Conservation (phyloP, 2,888 invertebrate genomes). For the Parnassius apollo region DNA sequence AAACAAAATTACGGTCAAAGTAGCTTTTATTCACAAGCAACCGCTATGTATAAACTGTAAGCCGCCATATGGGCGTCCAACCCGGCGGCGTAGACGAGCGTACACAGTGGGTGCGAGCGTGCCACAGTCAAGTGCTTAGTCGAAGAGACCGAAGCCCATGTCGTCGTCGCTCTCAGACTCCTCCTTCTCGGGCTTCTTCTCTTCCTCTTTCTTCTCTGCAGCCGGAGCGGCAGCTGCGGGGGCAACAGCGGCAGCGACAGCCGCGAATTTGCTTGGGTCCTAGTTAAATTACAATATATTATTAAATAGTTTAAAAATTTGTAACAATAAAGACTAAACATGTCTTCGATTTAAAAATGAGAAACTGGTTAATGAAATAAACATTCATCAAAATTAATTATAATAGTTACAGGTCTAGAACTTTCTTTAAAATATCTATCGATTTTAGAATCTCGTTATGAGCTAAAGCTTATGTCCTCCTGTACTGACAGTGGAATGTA, state of each 20-base stretch:
- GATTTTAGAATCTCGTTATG: too few relatives aligned
- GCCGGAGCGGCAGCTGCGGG: constrained; percentile 85
- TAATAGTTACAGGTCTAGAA: too few relatives aligned
- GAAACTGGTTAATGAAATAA: too few relatives aligned
- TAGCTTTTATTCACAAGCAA: constrained; percentile 59
- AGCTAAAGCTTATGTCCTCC: too few relatives aligned
- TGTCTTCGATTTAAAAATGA: too few relatives aligned
- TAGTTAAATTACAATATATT: constrained; percentile 40
- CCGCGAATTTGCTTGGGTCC: constrained; percentile 96
- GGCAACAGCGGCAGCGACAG: constrained; percentile 80
- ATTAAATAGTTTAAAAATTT: too few relatives aligned
- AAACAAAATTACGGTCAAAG: constrained; percentile 35
- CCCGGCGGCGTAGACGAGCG: constrained; percentile 64
- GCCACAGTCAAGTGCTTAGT: constrained; percentile 76
- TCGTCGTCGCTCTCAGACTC: constrained; percentile 94
- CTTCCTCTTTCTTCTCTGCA: constrained; percentile 83
- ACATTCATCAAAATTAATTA: too few relatives aligned
- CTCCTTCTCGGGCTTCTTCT: constrained; percentile 91
- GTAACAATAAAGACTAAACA: too few relatives aligned
- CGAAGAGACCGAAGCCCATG: constrained; percentile 98
- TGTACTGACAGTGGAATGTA: too few relatives aligned
- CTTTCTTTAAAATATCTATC: too few relatives aligned
- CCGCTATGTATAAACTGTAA: constrained; percentile 41
- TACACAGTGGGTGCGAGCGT: constrained; percentile 40
- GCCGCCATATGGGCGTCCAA: constrained; percentile 73